These are phyloP conservation scores for Ophioninae sp. DNA, from an alignment of 2,888 invertebrate species.

Conservation along the genomic window DNA sequence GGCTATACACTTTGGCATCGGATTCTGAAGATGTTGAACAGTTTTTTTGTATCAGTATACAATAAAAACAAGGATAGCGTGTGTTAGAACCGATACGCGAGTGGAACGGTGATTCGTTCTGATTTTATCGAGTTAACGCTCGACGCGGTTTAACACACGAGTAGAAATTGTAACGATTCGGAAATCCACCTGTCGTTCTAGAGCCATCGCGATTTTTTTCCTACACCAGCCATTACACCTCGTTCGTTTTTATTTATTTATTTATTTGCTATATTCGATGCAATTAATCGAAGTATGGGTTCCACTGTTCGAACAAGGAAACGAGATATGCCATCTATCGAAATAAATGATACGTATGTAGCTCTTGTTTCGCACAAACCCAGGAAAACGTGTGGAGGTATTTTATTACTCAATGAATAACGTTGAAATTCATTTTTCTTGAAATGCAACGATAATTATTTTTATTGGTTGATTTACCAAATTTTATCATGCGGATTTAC, in stretches of 20 bases:
- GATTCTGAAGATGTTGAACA: background rate
- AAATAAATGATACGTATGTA: background rate
- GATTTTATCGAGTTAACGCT: constrained; percentile 36
- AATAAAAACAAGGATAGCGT: constrained; percentile 20
- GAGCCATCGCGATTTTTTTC: background rate
- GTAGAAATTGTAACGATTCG: background rate
- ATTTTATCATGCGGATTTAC: too few species aligned
- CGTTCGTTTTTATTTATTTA: background rate
- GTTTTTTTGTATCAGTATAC: background rate
- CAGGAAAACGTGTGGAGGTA: too few species aligned
- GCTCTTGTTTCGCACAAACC: too few species aligned
- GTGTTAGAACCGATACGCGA: constrained; percentile 42
- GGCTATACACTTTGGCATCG: background rate
- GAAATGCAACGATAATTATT: too few species aligned
- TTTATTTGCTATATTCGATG: background rate
- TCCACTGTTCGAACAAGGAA: background rate
- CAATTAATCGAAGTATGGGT: background rate
- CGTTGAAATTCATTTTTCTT: too few species aligned
- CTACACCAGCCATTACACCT: background rate
- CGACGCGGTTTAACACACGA: constrained; percentile 3
- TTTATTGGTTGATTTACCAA: too few species aligned
- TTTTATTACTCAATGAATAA: too few species aligned
- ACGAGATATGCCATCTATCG: background rate
- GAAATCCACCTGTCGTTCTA: background rate
- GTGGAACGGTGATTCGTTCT: constrained; percentile 38